These are phyloP conservation scores for Glandiceps talaboti DNA, from an alignment of 53 echinoderm and acorn worm species.

Conservation along the genomic window DNA sequence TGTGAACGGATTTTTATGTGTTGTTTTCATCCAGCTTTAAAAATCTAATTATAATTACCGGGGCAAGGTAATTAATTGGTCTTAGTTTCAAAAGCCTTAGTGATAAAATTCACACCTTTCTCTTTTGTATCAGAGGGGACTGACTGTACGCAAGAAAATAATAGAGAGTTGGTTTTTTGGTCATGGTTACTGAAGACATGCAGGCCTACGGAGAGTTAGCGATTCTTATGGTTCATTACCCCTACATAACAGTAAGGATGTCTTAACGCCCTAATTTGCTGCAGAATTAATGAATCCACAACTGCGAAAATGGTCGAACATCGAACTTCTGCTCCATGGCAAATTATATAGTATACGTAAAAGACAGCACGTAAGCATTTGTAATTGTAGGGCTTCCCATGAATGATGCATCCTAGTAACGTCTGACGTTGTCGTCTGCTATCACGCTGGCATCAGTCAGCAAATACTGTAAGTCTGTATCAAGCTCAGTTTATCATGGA, in stretches of 20 bases:
- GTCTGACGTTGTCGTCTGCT: no score
- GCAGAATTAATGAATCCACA: not conserved
- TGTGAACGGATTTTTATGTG: not conserved
- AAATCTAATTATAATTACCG: not conserved
- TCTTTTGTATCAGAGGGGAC: not conserved
- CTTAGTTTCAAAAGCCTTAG: not conserved
- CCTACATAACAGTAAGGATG: not conserved
- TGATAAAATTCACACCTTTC: not conserved
- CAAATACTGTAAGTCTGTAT: no score
- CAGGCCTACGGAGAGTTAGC: not conserved
- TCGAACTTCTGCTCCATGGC: no score
- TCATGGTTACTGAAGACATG: not conserved
- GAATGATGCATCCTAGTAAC: no score
- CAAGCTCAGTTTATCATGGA: no score
- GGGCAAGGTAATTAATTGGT: not conserved
- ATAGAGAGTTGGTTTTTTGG: not conserved
- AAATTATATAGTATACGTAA: no score
- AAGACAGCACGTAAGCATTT: no score
- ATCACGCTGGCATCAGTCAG: no score
- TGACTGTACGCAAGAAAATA: not conserved
- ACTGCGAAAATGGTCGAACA: no score
- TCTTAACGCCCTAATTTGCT: not conserved
- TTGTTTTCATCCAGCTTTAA: not conserved
- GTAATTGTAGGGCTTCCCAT: no score
- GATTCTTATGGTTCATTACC: not conserved